Evolutionary conservation across 1,140 invertebrate species (phyloP).

Genomic region (Zaprionus ghesquierei): DNA sequence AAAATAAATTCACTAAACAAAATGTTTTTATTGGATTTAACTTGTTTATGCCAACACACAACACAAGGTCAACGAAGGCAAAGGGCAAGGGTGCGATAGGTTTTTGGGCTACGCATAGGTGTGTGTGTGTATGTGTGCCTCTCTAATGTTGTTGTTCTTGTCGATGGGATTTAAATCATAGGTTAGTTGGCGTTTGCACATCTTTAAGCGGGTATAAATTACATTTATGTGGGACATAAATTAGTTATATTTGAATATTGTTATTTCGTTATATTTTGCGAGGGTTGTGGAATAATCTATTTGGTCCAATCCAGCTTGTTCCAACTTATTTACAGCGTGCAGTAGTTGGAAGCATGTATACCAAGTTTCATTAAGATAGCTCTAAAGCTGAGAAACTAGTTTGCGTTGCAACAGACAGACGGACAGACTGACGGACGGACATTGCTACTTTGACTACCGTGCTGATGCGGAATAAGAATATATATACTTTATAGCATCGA

Average conservation of each 20-base stretch:
- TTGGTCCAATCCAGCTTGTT: too few species aligned
- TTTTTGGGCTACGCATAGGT: background rate
- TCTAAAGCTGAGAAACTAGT: too few species aligned
- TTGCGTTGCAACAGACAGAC: too few species aligned
- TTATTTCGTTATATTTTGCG: background rate
- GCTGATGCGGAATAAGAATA: too few species aligned
- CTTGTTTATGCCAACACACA: constrained; percentile 56
- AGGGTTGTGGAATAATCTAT: too few species aligned
- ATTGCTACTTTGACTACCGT: too few species aligned
- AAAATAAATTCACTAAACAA: constrained; percentile 73
- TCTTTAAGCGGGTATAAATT: background rate
- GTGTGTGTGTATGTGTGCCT: background rate
- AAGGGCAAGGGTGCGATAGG: background rate
- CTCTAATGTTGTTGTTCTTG: background rate
- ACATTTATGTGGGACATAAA: background rate
- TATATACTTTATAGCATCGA: too few species aligned
- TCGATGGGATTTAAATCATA: background rate
- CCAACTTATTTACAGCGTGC: too few species aligned
- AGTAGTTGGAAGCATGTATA: too few species aligned
- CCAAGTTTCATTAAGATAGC: too few species aligned
- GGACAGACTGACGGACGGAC: too few species aligned
- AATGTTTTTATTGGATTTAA: constrained; percentile 75
- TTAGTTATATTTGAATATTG: background rate
- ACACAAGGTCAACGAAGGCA: constrained; percentile 27
- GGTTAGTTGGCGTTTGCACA: background rate